Evolutionary conservation across 1,140 invertebrate species (phyloP).

Genomic region (Pomacea maculata): DNA sequence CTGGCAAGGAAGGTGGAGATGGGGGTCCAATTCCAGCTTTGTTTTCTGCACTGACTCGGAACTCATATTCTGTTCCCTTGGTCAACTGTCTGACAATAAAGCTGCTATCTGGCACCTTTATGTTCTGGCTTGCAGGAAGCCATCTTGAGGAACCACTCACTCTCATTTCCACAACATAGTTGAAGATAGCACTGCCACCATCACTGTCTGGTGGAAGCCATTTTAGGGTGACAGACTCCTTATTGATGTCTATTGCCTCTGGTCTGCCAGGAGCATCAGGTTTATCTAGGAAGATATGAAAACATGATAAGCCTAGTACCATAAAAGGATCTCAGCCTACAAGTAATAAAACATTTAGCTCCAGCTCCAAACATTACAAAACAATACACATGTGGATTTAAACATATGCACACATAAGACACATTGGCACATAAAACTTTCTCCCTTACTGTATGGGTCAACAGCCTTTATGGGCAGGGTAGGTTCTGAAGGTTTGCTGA

Average conservation of each 20-base stretch:
- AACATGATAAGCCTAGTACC: neutral
- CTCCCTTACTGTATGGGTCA: slow-evolving; percentile 84
- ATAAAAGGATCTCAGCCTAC: too few species aligned
- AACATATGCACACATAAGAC: too few species aligned
- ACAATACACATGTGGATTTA: too few species aligned
- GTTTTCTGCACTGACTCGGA: slow-evolving; percentile 95
- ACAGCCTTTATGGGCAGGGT: slow-evolving; percentile 87
- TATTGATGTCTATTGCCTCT: slow-evolving; percentile 88
- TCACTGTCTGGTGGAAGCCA: slow-evolving; percentile 93
- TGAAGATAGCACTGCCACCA: slow-evolving; percentile 91
- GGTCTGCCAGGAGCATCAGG: slow-evolving; percentile 66
- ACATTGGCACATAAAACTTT: too few species aligned
- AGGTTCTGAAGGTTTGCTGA: slow-evolving; percentile 90
- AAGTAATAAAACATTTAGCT: too few species aligned
- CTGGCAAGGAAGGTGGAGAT: slow-evolving; percentile 70
- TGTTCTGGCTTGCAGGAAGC: slow-evolving; percentile 69
- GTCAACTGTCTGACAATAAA: slow-evolving; percentile 73
- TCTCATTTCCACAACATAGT: slow-evolving; percentile 95
- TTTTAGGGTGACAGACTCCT: slow-evolving; percentile 85
- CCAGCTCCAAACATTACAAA: too few species aligned
- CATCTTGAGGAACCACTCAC: slow-evolving; percentile 77
- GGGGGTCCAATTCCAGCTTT: slow-evolving; percentile 94
- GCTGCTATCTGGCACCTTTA: slow-evolving; percentile 70
- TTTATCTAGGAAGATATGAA: slow-evolving; percentile 68
- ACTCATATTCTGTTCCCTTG: slow-evolving; percentile 96